Percentiles rank a stretch among this genome's conserved stretches.
Conservation (phyloP, 30 jellyfish, hydroid and myxozoan genomes). For the Hydractinia echinata region DNA sequence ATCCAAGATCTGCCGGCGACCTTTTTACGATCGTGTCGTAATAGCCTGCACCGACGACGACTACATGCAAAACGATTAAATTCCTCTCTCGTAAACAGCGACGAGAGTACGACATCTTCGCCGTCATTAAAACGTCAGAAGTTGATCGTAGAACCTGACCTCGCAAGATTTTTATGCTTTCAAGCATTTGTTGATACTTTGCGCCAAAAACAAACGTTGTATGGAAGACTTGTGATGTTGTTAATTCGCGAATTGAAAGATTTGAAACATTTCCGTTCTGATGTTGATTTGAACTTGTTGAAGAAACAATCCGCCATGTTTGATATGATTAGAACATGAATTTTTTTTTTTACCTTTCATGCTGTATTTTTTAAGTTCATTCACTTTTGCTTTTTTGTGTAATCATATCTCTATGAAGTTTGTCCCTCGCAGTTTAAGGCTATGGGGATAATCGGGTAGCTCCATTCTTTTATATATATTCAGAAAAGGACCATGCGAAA, state of each 20-base stretch:
- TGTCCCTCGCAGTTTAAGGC: too few relatives aligned
- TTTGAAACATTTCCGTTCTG: not conserved
- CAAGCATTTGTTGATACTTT: constrained; percentile 36
- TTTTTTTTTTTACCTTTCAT: too few relatives aligned
- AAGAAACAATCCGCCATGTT: constrained; percentile 1
- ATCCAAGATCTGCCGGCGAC: not conserved
- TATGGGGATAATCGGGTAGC: too few relatives aligned
- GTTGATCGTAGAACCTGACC: not conserved
- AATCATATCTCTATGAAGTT: too few relatives aligned
- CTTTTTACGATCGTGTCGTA: constrained; percentile 6
- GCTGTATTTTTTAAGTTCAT: too few relatives aligned
- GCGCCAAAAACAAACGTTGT: constrained; percentile 27
- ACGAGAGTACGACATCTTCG: not conserved
- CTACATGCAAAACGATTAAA: not conserved
- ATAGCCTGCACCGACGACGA: not conserved
- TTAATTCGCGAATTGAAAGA: not conserved
- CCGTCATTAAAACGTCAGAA: not conserved
- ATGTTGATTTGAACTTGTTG: not conserved
- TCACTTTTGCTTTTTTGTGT: too few relatives aligned
- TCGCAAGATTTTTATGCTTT: constrained; percentile 8
- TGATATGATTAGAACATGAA: not conserved
- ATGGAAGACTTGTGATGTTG: not conserved
- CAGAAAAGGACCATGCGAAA: too few relatives aligned
- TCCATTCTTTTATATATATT: too few relatives aligned
- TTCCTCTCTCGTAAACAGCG: not conserved